Conservation (phyloP, 1,140 invertebrate genomes). For the Neodiprion lecontei region DNA sequence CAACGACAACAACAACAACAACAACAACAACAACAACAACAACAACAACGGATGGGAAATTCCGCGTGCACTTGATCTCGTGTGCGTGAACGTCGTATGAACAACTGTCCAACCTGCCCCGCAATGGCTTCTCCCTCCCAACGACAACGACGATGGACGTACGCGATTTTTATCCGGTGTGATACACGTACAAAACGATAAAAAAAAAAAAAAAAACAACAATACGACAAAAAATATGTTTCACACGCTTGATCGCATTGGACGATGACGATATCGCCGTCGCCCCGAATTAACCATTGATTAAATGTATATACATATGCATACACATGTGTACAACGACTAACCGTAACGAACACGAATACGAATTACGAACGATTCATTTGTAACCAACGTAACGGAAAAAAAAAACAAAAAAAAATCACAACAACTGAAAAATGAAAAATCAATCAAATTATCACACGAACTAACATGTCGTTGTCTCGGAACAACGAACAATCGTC, state of each 20-base stretch:
- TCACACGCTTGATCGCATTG: too few species aligned
- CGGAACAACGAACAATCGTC: conserved; percentile 6
- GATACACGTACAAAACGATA: too few species aligned
- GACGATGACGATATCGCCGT: too few species aligned
- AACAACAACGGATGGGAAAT: background rate
- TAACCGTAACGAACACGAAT: conserved; percentile 2
- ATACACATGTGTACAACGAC: background rate
- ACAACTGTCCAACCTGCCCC: background rate
- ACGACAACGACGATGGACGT: conserved; percentile 3
- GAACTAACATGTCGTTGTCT: conserved; percentile 26
- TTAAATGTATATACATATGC: too few species aligned
- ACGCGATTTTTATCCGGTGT: background rate
- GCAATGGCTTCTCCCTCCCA: background rate
- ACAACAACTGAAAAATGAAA: background rate
- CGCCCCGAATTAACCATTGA: too few species aligned
- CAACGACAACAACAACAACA: background rate
- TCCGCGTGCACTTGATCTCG: background rate
- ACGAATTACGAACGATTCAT: conserved; percentile 13
- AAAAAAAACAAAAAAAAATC: conserved; percentile 15
- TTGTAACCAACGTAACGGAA: background rate
- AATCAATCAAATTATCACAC: background rate
- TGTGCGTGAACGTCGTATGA: background rate
- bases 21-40: conserved; percentile 4
- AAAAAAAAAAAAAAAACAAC: too few species aligned
- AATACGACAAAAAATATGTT: too few species aligned